phyloP scores from a whole-genome alignment of 2,888 invertebrate species.

The Vanessa cardui region DNA sequence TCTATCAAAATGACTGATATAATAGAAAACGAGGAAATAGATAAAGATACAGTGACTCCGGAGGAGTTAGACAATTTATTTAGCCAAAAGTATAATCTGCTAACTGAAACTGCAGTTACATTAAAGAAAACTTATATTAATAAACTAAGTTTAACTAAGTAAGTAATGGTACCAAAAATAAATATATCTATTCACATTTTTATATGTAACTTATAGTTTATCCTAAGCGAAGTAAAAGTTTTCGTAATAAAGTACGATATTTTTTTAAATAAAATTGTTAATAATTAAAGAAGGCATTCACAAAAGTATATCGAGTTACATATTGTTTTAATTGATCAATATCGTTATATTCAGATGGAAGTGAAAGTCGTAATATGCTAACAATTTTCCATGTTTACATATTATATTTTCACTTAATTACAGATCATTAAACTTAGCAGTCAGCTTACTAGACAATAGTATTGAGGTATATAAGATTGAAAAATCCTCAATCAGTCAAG shows the following conservation, averaged over 20 bases:
- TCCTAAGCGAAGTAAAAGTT: too few species aligned
- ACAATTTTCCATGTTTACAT: neutral
- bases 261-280: too few species aligned
- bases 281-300: too few species aligned
- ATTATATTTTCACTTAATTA: conserved; percentile 27
- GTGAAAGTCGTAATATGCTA: too few species aligned
- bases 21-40: conserved; percentile 66
- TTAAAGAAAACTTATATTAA: conserved; percentile 84
- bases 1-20: conserved; percentile 63
- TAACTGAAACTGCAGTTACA: conserved; percentile 79
- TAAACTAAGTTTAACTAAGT: conserved; percentile 83
- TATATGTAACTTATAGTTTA: too few species aligned
- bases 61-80: conserved; percentile 61
- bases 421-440: conserved; percentile 67
- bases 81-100: conserved; percentile 59
- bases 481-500: conserved; percentile 53
- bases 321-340: too few species aligned
- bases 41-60: conserved; percentile 61
- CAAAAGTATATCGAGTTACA: too few species aligned
- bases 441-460: conserved; percentile 61
- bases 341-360: too few species aligned
- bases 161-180: conserved; percentile 46
- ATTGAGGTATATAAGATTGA: conserved; percentile 71
- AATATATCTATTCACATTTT: too few species aligned
- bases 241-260: too few species aligned